Percentiles rank a stretch among this genome's conserved stretches.
Conservation (phyloP, 1,140 invertebrate genomes). For the Drosophila carrolli region DNA sequence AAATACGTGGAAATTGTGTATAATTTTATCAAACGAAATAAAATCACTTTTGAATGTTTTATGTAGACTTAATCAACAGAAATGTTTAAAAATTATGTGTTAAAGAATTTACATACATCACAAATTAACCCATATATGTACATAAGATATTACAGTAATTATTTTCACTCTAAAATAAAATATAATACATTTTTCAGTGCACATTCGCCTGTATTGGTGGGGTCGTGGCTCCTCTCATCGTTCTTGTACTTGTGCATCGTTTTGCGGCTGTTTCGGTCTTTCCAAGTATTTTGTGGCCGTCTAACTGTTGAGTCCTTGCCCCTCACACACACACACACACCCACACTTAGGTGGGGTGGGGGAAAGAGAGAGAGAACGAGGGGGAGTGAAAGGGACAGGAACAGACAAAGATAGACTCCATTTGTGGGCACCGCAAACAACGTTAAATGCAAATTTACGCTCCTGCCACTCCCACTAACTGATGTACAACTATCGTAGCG, state of each 20-base stretch:
- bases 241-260: constrained; percentile 46
- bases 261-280: constrained; percentile 50
- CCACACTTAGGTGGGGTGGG: background rate
- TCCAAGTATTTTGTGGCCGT: constrained; percentile 54
- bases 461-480: constrained; percentile 8
- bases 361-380: background rate
- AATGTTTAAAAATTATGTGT: no score
- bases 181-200: background rate
- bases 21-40: no score
- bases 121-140: no score
- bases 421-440: constrained; percentile 79
- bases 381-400: constrained; percentile 3
- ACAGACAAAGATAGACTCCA: constrained; percentile 44
- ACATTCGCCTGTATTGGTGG: background rate
- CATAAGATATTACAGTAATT: no score
- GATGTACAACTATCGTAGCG: constrained; percentile 8
- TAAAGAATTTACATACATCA: no score
- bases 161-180: no score
- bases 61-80: no score
- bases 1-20: no score
- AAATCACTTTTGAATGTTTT: no score
- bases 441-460: constrained; percentile 82
- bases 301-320: constrained; percentile 52
- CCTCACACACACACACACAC: constrained; percentile 20
- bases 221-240: constrained; percentile 9